Base-by-base conservation (phyloP, 2,888 invertebrate species). In the Chironomus tentans region DNA sequence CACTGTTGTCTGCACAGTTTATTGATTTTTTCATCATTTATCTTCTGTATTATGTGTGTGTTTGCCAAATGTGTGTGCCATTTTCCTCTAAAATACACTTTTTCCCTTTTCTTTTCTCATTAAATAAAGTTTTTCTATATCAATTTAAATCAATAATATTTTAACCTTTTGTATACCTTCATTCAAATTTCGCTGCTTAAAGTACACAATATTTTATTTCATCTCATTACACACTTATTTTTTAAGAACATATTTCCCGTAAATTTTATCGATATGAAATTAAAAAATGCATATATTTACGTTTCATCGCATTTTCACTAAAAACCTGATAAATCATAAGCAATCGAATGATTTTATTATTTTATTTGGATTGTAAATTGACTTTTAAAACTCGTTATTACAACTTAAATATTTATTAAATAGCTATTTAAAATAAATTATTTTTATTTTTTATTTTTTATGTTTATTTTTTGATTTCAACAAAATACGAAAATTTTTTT, bases 11-110 rank as follows among this genome's bases (percentile, higher is more conserved):
- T 38, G 38, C 13, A n/a, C 46, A 47, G 68, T 24, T 65, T 74
- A 74, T 74, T 74, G 74, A 74, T 74, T 74, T 74, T 73, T 74
- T 62, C 47, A 38, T 73, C 72, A 62, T 73, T 73, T 74, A 74
- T 74, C 74, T 74, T 61, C 61, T 62, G 65, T 15, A 47, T 46
- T 46, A n/a, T 56, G 24, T 73, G 65, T 65, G 73, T 48, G 74
- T 68, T 21, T 68, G 74, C 74, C 48, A 74, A 74, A 68, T 68
- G 21, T 73, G 24, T 65, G 72, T 72, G 62, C 72, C 72, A 74
- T 68, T 68, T 74, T 68, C 62, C 13, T 18, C 15, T 56, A 7
- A 56, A 56, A 56, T 13, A 13, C 56, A 15, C 18, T 56, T 56
- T 18, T 15, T 15, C n/a, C 56, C 7, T 56, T 56, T 56, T 56